These are phyloP conservation scores for Orussus abietinus DNA, from an alignment of 1,140 invertebrate genomes.

Conservation along the genomic window DNA sequence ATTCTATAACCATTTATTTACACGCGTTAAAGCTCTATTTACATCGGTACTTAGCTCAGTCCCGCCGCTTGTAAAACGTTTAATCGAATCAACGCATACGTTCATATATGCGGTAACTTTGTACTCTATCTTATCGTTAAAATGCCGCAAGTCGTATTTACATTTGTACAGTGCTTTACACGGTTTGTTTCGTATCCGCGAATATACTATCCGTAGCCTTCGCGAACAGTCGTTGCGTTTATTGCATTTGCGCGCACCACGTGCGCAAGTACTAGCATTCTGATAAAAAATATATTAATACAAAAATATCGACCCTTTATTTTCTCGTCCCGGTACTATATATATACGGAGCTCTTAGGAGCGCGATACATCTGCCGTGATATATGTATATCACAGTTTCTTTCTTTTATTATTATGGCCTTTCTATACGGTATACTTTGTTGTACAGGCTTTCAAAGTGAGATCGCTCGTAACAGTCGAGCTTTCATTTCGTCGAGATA, in stretches of 20 bases:
- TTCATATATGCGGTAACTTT: not conserved
- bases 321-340: no score
- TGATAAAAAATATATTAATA: conserved; percentile 7
- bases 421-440: no score
- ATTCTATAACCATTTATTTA: conserved; percentile 28
- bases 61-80: not conserved
- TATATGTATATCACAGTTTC: conserved; percentile 17
- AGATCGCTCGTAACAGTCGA: no score
- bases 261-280: conserved; percentile 16
- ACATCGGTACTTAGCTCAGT: conserved; percentile 6
- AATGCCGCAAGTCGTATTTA: no score
- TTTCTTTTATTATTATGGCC: not conserved
- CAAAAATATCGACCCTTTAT: conserved; percentile 15
- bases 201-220: no score
- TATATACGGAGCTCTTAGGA: not conserved
- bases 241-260: conserved; percentile 17
- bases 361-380: conserved; percentile 7
- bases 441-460: no score
- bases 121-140: not conserved
- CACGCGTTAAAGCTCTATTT: conserved; percentile 19
- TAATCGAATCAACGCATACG: not conserved
- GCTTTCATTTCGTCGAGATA: no score
- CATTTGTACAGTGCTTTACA: conserved; percentile 10
- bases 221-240: no score
- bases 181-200: no score